These are phyloP conservation scores for Monopis laevigella DNA, from an alignment of 2,888 invertebrate genomes.

Conservation along the genomic window DNA sequence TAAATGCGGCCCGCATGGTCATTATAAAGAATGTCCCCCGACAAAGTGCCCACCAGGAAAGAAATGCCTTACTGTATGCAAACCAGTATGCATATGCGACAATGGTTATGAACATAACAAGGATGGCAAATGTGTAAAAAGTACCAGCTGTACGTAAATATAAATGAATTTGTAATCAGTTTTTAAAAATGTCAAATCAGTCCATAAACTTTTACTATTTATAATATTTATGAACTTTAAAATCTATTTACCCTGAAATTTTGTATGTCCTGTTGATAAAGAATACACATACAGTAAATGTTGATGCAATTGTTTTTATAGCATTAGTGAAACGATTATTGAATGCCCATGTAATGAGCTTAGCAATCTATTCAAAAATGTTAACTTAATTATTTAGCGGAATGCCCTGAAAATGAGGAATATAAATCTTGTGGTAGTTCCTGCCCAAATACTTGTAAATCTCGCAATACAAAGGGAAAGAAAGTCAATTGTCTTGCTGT, in stretches of 20 bases:
- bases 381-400: background rate
- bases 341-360: no score
- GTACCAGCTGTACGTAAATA: no score
- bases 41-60: background rate
- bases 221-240: no score
- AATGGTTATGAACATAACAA: conserved; percentile 3
- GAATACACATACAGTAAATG: no score
- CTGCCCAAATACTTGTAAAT: background rate
- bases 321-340: no score
- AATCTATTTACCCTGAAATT: no score
- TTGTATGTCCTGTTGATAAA: no score
- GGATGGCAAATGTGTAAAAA: conserved; percentile 1
- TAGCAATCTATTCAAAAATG: background rate
- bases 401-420: background rate
- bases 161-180: no score
- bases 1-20: background rate
- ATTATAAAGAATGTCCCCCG: background rate
- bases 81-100: background rate
- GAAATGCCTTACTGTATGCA: background rate
- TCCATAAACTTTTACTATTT: no score
- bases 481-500: background rate
- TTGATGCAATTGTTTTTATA: no score
- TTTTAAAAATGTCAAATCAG: no score
- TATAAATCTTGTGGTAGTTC: background rate
- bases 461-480: background rate